A percentile compares a stretch with the other conserved stretches of the same genome.
phyloP scores from a whole-genome alignment of 2,113 vertebrate species.

The Dipodomys spectabilis region DNA sequence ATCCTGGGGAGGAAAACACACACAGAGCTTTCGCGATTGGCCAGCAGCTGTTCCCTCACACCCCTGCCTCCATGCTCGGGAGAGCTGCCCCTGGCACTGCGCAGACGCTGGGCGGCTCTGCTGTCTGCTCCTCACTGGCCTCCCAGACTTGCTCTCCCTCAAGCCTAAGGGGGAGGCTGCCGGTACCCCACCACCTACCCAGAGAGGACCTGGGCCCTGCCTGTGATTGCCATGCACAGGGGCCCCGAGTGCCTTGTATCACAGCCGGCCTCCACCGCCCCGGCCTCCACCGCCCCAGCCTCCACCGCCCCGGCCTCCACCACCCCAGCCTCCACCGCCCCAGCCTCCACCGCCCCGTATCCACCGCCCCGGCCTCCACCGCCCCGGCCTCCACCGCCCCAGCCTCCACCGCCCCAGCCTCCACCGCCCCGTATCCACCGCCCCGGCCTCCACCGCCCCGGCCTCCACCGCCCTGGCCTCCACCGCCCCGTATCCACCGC shows the following conservation, averaged over 20 bases:
- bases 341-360: background rate
- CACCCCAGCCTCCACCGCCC: too few species aligned
- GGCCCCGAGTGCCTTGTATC: background rate
- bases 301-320: too few species aligned
- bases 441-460: background rate
- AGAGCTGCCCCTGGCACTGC: too few species aligned
- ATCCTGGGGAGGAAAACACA: conserved; percentile 86
- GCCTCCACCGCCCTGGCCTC: background rate
- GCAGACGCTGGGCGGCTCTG: too few species aligned
- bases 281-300: background rate
- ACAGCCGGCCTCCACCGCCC: background rate
- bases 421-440: background rate
- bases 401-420: background rate
- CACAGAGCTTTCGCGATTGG: background rate
- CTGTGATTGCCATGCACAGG: background rate
- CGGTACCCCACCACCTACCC: background rate
- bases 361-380: background rate
- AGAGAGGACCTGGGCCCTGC: too few species aligned
- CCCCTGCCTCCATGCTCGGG: too few species aligned
- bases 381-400: background rate
- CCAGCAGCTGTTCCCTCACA: background rate
- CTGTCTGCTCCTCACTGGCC: background rate
- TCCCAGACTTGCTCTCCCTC: background rate
- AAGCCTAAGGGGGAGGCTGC: background rate
- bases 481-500: background rate